Conservation (phyloP, 2,797 vertebrate species). For the Spinus olivaceus region DNA sequence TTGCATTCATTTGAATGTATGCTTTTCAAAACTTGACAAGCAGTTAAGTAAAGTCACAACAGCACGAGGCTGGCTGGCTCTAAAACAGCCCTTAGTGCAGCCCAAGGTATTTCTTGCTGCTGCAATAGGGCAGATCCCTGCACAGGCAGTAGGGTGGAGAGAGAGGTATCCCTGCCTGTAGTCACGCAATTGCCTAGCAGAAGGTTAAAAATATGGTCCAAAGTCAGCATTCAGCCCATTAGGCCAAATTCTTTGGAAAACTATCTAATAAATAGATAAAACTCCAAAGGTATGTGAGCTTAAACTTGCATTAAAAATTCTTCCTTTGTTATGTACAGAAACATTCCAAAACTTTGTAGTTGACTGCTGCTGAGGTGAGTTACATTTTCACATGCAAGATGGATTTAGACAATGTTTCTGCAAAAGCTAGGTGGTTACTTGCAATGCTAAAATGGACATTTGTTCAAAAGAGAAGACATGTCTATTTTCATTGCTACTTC, state of each 20-base stretch:
- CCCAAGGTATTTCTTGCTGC: not conserved
- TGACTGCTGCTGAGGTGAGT: not conserved
- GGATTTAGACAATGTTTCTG: not conserved
- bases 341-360: not conserved
- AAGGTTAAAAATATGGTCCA: not conserved
- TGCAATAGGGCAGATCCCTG: not conserved
- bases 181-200: not conserved
- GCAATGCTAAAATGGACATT: not conserved
- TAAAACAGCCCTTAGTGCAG: not conserved
- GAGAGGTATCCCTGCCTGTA: not conserved
- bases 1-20: not conserved
- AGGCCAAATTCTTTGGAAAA: not conserved
- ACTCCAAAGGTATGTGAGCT: not conserved
- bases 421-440: not conserved
- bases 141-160: not conserved
- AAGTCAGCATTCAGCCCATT: not conserved
- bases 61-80: not conserved
- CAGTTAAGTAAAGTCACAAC: not conserved
- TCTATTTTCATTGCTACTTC: not conserved
- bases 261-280: not conserved
- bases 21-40: not conserved
- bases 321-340: not conserved
- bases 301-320: not conserved
- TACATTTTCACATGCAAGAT: not conserved
- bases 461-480: not conserved